Conservation (phyloP, 2,797 vertebrate species). For the Podarcis lilfordi region DNA sequence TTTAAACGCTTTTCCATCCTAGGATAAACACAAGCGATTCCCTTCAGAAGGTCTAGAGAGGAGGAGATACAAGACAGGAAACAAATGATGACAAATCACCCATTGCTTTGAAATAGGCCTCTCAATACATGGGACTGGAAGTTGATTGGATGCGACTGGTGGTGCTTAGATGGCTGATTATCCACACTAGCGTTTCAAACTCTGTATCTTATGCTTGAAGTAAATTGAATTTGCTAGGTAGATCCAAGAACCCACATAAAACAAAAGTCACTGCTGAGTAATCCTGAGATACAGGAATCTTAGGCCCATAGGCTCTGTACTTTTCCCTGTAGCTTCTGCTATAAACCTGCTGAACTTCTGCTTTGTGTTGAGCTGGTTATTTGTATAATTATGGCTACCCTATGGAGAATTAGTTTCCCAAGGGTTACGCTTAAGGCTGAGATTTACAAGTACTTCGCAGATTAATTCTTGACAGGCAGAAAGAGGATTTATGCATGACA, state of each 20-base stretch:
- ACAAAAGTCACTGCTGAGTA: slow-evolving; percentile 21
- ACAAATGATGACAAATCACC: slow-evolving; percentile 49
- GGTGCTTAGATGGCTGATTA: slow-evolving; percentile 45
- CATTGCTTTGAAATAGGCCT: slow-evolving; percentile 19
- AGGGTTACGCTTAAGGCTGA: slow-evolving; percentile 54
- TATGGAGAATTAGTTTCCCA: slow-evolving; percentile 65
- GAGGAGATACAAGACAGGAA: slow-evolving; percentile 59
- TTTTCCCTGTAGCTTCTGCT: slow-evolving; percentile 25
- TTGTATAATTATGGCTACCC: slow-evolving; percentile 50
- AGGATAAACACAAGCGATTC: slow-evolving; percentile 48
- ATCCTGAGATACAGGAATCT: slow-evolving; percentile 23
- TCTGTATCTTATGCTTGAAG: slow-evolving; percentile 39
- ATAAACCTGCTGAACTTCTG: slow-evolving; percentile 53
- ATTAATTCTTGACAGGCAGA: slow-evolving; percentile 63
- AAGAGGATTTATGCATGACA: slow-evolving; percentile 60
- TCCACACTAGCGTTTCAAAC: slow-evolving; percentile 39
- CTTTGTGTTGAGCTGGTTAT: slow-evolving; percentile 39
- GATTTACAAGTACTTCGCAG: slow-evolving; percentile 56
- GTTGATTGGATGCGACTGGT: slow-evolving; percentile 54
- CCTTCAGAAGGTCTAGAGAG: slow-evolving; percentile 49
- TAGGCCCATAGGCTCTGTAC: slow-evolving; percentile 17
- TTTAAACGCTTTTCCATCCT: slow-evolving; percentile 43
- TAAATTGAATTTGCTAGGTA: slow-evolving; percentile 51
- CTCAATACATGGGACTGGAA: slow-evolving; percentile 23
- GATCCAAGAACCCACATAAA: slow-evolving; percentile 44